phyloP scores from a whole-genome alignment of 2,113 vertebrate genomes.

The Pao palembangensis region DNA sequence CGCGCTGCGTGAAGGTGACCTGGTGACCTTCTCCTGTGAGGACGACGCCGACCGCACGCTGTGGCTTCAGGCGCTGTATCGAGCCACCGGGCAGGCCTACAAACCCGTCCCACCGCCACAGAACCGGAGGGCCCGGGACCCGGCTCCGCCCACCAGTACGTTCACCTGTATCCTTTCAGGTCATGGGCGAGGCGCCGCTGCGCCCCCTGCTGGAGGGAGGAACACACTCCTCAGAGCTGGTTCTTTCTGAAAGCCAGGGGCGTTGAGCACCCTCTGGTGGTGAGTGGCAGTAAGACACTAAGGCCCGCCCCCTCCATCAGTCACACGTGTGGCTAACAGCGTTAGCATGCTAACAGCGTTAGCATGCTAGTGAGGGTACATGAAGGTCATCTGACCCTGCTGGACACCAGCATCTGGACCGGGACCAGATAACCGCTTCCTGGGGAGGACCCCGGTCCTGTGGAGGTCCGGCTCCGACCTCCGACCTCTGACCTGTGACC shows the following conservation, averaged over 20 bases:
- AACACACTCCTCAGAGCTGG: too few species aligned
- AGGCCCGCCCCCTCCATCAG: too few species aligned
- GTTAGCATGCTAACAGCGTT: neutral
- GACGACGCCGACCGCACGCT: constrained; percentile 90
- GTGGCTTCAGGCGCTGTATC: constrained; percentile 96
- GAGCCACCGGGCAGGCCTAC: constrained; percentile 94
- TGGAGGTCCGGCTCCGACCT: too few species aligned
- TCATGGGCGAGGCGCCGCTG: neutral
- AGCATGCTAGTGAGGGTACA: neutral
- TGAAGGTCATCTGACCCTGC: too few species aligned
- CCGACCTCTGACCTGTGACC: too few species aligned
- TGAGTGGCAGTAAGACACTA: too few species aligned
- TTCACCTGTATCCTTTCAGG: constrained; percentile 13
- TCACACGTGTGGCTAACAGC: too few species aligned
- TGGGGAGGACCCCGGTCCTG: too few species aligned
- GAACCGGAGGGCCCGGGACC: constrained; percentile 80
- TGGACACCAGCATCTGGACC: too few species aligned
- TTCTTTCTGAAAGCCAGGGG: too few species aligned
- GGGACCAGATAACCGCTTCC: too few species aligned
- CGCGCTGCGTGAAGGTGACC: constrained; percentile 92
- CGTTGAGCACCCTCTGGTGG: too few species aligned
- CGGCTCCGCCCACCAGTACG: constrained; percentile 81
- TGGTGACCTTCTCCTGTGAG: constrained; percentile 89
- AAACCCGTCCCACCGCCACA: constrained; percentile 85
- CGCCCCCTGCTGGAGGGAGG: neutral